A percentile compares a stretch with the other conserved stretches of the same genome.
phyloP scores from a whole-genome alignment of 2,888 invertebrate genomes.

The Gryllus longicercus region DNA sequence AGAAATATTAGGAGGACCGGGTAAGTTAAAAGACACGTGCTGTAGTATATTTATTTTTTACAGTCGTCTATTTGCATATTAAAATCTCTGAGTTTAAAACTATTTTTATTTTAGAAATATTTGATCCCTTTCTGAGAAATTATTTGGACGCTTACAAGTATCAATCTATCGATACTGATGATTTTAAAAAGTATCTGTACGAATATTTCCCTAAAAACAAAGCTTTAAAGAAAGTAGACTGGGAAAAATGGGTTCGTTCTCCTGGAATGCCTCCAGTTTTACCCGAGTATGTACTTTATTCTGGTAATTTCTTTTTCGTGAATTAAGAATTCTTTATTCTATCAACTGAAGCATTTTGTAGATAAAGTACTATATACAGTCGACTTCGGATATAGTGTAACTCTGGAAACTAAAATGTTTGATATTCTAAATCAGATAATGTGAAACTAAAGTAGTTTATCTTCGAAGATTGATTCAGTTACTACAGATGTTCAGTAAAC shows the following conservation, averaged over 20 bases:
- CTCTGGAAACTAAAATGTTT: no score
- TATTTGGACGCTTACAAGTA: constrained; percentile 78
- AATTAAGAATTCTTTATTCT: no score
- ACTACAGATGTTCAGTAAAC: no score
- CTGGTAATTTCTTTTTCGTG: no score
- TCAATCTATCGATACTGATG: constrained; percentile 76
- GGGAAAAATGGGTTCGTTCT: constrained; percentile 76
- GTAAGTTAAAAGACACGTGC: constrained; percentile 47
- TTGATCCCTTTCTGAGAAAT: constrained; percentile 78
- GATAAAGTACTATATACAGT: no score
- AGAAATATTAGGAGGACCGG: constrained; percentile 73
- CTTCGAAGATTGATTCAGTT: no score
- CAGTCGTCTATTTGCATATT: not conserved
- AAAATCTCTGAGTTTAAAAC: constrained; percentile 18
- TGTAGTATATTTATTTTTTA: not conserved
- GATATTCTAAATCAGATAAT: no score
- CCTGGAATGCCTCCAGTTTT: constrained; percentile 87
- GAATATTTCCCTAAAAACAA: constrained; percentile 60
- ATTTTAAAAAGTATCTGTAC: constrained; percentile 72
- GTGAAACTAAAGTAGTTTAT: no score
- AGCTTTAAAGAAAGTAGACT: constrained; percentile 65
- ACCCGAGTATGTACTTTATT: constrained; percentile 60
- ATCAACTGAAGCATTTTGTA: no score
- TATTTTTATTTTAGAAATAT: constrained; percentile 50
- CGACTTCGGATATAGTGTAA: not conserved